Base-by-base conservation (phyloP, 2,113 vertebrate species). In the Leiothrix lutea region DNA sequence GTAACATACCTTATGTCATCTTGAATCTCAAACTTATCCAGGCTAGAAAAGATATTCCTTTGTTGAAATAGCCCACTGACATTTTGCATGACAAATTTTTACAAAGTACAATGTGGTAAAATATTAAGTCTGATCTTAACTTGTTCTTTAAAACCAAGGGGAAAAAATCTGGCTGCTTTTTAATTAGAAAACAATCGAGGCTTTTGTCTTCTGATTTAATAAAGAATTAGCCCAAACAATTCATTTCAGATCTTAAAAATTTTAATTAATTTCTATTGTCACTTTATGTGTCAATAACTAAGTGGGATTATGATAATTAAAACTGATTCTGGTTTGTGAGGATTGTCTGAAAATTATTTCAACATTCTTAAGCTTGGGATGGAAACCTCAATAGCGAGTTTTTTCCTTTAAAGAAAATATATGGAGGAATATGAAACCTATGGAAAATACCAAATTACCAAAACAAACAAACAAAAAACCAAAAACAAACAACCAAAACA, bases 361-460 rank as follows among this genome's bases (percentile, higher is more conserved):
- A 47, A 2, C 47, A 65, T 35, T 86, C 7, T 57, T 53, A 77
- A 25, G 22, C 23, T 69, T 50, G 58, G 14, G 3, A 57, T 70
- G 12, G 60, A 74, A 83, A 70, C 6, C 2, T 80, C 47, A 64
- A 40, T 6, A 28, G 4, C 0, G 0, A 38, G 2, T 7, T 20
- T 31, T 85, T 92, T 70, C 6, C 12, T 64, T 33, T 60, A 60
- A 81, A 69, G 2, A 58, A 58, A 8, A 82, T 1, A 67, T 65
- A 23, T 12, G 5, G 8, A 69, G 15, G 6, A n/a, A 75, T 35
- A 64, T 26, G 18, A 89, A 78, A 62, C 2, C 4, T 36, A 17
- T 2, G 0, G 1, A 18, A 60, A 17, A 14, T 8, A 29, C 26
- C 10, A 1, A 25, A 5, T 8, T 23, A 42, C 22, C 18, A 18